Base-by-base conservation (phyloP, 2,797 vertebrate genomes). In the Brachymystax lenok region DNA sequence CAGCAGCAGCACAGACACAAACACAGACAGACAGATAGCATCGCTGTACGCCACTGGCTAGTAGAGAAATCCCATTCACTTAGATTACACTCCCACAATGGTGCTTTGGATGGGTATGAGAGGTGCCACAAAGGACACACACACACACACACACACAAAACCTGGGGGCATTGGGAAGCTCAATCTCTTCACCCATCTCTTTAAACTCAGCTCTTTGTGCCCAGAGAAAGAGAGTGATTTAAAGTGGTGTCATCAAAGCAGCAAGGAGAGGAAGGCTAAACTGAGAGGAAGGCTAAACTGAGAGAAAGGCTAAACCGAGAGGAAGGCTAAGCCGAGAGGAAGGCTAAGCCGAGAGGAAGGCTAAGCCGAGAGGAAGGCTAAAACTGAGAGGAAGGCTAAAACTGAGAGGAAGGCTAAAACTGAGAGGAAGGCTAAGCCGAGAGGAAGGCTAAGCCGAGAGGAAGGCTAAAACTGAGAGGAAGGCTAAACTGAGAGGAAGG, bases 1-100 rank as follows among this genome's bases (percentile, higher is more conserved):
- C 51, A 61, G 71, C 73, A 61, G 75, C 61, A 33, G 46, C 69
- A 16, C 24, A 54, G 24, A 73, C 59, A 56, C 51, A 73, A 19
- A 79, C 67, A 24, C 63, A 52, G 80, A 73, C 67, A 59, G 79
- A 74, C 30, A 74, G 70, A 80, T 79, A 79, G 74, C 27, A 30
- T 51, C 59, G 19, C 46, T 64, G 24, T 71, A 71, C 67, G 84
- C 76, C 78, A 24, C 69, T 5, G 77, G 81, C 83, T 73, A 59
- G 10, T 64, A 64, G 59, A 73, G 40, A 78, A 68, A 82, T 76
- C 73, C 33, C 30, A 75, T 71, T 77, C 64, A 82, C 64, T 72
- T 14, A 73, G 79, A 66, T 67, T 69, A 80, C 17, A 4, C 74
- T 63, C 74, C 64, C 4, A 30, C 14, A 66, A 28, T 66, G 63